Conservation (phyloP, 2,113 vertebrate species). For the Holacanthus passer region DNA sequence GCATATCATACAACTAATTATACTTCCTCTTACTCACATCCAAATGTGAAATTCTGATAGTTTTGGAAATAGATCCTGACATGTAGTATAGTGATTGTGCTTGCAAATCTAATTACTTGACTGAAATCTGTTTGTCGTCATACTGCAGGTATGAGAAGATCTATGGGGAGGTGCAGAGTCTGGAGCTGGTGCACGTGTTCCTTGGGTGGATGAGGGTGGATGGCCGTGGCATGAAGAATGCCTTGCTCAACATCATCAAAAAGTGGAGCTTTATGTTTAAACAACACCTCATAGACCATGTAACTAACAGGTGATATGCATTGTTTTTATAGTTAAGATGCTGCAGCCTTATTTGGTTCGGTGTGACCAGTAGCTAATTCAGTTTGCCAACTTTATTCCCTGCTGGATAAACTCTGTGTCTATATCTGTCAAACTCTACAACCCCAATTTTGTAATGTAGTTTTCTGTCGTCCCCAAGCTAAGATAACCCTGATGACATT, state of each 20-base stretch:
- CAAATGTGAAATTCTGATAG: too few species aligned
- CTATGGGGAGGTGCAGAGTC: slow-evolving; percentile 84
- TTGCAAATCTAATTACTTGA: not conserved
- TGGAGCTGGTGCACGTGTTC: slow-evolving; percentile 86
- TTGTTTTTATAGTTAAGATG: not conserved
- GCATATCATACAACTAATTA: too few species aligned
- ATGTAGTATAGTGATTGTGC: too few species aligned
- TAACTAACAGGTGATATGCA: slow-evolving; percentile 88
- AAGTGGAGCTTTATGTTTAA: slow-evolving; percentile 96
- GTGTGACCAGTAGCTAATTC: not conserved
- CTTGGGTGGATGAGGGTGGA: slow-evolving; percentile 92
- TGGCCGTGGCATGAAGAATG: slow-evolving; percentile 84
- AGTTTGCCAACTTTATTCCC: too few species aligned
- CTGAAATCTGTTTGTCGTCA: not conserved
- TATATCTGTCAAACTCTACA: too few species aligned
- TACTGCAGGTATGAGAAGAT: slow-evolving; percentile 88
- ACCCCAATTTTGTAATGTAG: not conserved
- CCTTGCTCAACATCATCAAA: slow-evolving; percentile 90
- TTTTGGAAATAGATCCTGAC: too few species aligned
- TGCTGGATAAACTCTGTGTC: too few species aligned
- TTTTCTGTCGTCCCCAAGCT: not conserved
- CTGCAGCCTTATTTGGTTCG: not conserved
- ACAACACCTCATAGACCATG: slow-evolving; percentile 92
- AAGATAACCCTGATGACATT: not conserved
- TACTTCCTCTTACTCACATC: too few species aligned